Percentiles rank a stretch among this genome's conserved stretches.
phyloP scores from a whole-genome alignment of 2,113 vertebrate species.

The Telmatochromis sp. region DNA sequence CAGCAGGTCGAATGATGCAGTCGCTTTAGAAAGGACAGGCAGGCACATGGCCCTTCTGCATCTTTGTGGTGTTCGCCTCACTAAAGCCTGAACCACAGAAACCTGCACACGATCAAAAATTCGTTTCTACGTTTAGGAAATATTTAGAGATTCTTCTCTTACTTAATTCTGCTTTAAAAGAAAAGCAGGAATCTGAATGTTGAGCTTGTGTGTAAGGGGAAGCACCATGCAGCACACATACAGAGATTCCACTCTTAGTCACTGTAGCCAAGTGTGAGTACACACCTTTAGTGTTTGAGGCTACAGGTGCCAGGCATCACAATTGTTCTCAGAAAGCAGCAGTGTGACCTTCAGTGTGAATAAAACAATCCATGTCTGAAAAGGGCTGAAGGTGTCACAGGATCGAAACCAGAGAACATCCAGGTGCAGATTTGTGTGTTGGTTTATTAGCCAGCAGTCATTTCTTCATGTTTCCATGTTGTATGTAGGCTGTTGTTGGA shows the following conservation, averaged over 20 bases:
- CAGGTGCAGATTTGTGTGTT: not conserved
- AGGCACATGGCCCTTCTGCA: not conserved
- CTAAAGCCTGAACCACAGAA: not conserved
- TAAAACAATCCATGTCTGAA: not conserved
- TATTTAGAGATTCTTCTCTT: not conserved
- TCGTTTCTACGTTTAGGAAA: fast-evolving
- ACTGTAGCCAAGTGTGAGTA: not conserved
- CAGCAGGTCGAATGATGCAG: not conserved
- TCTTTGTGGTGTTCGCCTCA: not conserved
- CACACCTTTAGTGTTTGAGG: not conserved
- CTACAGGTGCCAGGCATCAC: not conserved
- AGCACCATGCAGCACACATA: not conserved
- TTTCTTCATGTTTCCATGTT: not conserved
- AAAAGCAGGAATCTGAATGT: not conserved
- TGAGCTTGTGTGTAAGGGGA: not conserved
- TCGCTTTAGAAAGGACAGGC: not conserved
- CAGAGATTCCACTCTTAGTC: not conserved
- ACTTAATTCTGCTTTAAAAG: not conserved
- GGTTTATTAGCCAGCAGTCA: not conserved
- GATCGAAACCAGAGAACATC: not conserved
- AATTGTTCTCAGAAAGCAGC: not conserved
- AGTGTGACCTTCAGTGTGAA: not conserved
- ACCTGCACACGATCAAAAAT: not conserved
- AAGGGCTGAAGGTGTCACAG: not conserved
- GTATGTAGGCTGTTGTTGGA: not conserved